These are phyloP conservation scores for Austrolebias charrua DNA, from an alignment of 2,797 vertebrate species.

Conservation along the genomic window DNA sequence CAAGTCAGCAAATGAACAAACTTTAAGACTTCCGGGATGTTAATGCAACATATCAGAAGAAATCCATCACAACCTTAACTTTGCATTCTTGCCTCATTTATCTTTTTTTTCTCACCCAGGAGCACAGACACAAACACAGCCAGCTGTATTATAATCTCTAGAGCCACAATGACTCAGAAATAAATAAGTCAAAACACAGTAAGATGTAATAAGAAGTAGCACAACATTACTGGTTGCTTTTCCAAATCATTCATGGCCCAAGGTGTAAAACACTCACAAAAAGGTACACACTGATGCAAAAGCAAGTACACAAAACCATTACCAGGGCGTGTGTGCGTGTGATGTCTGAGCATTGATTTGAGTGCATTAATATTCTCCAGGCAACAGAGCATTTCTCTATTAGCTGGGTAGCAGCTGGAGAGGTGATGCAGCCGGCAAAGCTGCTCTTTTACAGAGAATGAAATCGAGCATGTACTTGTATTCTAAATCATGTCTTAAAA, in stretches of 20 bases:
- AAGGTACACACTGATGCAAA: slow-evolving; percentile 26
- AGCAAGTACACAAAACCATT: slow-evolving; percentile 52
- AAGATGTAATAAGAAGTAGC: slow-evolving; percentile 42
- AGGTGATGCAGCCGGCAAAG: slow-evolving; percentile 62
- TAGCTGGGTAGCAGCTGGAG: slow-evolving; percentile 72
- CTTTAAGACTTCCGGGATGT: not conserved
- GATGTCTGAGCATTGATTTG: slow-evolving; percentile 58
- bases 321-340: slow-evolving; percentile 37
- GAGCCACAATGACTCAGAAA: slow-evolving; percentile 34
- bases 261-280: slow-evolving; percentile 42
- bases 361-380: slow-evolving; percentile 73
- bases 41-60: not conserved
- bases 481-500: slow-evolving; percentile 76
- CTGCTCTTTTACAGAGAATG: slow-evolving; percentile 65
- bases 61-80: slow-evolving; percentile 16
- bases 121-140: slow-evolving; percentile 29
- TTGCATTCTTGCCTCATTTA: slow-evolving; percentile 33
- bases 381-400: slow-evolving; percentile 63
- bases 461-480: slow-evolving; percentile 77
- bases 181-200: slow-evolving; percentile 34
- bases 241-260: slow-evolving; percentile 47
- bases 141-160: slow-evolving; percentile 50
- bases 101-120: slow-evolving; percentile 30
- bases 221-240: slow-evolving; percentile 24
- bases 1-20: slow-evolving; percentile 22